Conservation (phyloP, 2,888 invertebrate species). For the Plebejus argus region DNA sequence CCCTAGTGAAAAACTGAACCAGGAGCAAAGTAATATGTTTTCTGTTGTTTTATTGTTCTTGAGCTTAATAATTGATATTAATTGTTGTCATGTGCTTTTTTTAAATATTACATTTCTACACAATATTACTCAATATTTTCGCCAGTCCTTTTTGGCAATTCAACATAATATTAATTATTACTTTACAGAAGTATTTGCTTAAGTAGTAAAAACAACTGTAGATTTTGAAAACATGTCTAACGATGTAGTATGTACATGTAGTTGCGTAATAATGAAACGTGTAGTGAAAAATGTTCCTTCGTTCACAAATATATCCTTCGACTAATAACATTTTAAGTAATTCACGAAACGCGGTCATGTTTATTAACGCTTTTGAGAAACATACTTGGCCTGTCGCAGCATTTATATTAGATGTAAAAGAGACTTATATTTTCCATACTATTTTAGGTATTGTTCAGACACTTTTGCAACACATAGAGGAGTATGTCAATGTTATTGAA, state of each 20-base stretch:
- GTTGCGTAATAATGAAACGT: background rate
- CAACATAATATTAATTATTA: background rate
- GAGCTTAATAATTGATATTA: background rate
- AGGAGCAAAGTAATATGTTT: too few species aligned
- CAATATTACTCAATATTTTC: too few species aligned
- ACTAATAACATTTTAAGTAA: background rate
- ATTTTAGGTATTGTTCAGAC: slow-evolving; percentile 44
- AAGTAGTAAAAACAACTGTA: background rate
- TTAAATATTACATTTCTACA: too few species aligned
- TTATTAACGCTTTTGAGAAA: background rate
- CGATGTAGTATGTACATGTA: background rate
- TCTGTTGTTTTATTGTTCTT: background rate
- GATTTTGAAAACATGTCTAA: background rate
- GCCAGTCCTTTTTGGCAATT: background rate
- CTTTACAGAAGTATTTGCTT: background rate
- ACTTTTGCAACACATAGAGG: slow-evolving; percentile 58
- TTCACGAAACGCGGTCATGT: background rate
- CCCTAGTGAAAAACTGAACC: background rate
- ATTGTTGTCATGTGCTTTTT: too few species aligned
- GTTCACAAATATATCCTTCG: too few species aligned
- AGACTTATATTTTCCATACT: background rate
- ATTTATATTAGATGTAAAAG: background rate
- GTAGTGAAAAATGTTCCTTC: too few species aligned
- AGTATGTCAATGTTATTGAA: slow-evolving; percentile 63
- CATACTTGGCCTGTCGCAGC: background rate